phyloP scores from a whole-genome alignment of 2,797 vertebrate genomes.

The Enteromius paludinosus region DNA sequence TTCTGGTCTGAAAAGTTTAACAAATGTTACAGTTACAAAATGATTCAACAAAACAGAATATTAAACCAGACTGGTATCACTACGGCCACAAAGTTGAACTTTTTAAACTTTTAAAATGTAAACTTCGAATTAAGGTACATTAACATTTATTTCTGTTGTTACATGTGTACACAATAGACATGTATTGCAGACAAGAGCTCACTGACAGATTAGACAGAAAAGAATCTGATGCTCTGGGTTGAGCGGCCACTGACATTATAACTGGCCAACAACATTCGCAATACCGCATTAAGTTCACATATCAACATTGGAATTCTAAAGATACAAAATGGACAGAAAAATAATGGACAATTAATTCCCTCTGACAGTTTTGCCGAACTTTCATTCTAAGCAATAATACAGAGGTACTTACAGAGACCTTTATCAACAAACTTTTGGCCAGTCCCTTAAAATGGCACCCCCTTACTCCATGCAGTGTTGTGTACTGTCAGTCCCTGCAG shows the following conservation, averaged over 20 bases:
- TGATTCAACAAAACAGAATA: neutral
- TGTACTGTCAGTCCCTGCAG: neutral
- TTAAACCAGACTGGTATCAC: neutral
- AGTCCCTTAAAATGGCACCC: neutral
- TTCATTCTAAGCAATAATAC: conserved; percentile 2
- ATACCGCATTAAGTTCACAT: neutral
- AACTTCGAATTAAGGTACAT: neutral
- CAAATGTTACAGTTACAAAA: neutral
- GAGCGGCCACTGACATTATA: neutral
- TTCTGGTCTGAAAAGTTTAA: neutral
- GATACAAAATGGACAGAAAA: neutral
- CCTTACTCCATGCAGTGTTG: neutral
- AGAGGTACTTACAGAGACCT: neutral
- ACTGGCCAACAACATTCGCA: neutral
- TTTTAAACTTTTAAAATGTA: neutral
- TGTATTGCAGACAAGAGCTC: neutral
- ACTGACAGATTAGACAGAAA: conserved; percentile 12
- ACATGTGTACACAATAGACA: neutral
- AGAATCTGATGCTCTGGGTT: neutral
- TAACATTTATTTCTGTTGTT: neutral
- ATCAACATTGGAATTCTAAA: neutral
- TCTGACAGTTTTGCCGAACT: neutral
- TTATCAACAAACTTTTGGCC: neutral
- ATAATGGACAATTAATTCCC: neutral
- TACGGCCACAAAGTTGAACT: neutral